A percentile compares a stretch with the other conserved stretches of the same genome.
phyloP scores from a whole-genome alignment of 1,140 invertebrate species.

The Bactericera cockerelli region DNA sequence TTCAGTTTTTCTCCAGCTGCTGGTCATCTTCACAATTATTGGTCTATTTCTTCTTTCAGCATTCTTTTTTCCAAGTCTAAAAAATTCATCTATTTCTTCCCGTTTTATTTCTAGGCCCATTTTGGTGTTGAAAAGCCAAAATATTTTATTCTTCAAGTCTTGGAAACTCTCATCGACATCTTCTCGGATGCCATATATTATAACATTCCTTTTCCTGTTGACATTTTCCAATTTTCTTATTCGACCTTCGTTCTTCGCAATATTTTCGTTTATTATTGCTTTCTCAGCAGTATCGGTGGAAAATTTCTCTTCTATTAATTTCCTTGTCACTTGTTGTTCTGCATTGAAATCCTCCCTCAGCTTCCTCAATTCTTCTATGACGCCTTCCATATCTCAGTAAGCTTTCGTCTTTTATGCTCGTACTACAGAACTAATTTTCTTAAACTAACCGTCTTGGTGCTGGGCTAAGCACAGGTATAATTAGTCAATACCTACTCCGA shows the following conservation, averaged over 20 bases:
- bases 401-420: too few species aligned
- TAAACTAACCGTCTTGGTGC: too few species aligned
- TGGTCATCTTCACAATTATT: neutral
- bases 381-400: neutral
- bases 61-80: neutral
- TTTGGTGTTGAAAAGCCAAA: neutral
- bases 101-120: neutral
- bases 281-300: neutral
- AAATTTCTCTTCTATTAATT: conserved; percentile 2
- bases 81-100: neutral
- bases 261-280: neutral
- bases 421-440: too few species aligned
- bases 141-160: neutral
- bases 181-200: neutral
- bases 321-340: neutral
- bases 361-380: neutral
- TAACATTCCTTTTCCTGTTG: neutral
- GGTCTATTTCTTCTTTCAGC: neutral
- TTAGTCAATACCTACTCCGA: too few species aligned
- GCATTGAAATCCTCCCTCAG: neutral
- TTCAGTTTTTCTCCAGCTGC: conserved; percentile 7
- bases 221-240: neutral
- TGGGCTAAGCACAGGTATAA: too few species aligned
- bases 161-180: neutral
- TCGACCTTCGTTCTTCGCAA: neutral